Conservation (phyloP, 1,140 invertebrate genomes). For the Drosophila simulans region DNA sequence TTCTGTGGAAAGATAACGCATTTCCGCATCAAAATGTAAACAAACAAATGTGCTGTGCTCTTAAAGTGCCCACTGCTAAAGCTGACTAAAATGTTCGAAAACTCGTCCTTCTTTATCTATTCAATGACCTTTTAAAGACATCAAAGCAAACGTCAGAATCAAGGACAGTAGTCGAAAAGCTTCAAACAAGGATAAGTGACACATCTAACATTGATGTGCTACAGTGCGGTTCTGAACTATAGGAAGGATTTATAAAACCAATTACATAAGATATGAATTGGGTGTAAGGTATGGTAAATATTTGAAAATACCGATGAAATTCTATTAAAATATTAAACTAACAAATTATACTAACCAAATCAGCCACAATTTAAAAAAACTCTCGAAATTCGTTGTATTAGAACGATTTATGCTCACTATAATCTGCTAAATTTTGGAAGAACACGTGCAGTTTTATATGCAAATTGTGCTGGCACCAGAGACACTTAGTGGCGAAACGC, state of each 20-base stretch:
- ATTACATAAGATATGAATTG: not conserved
- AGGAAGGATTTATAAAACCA: not conserved
- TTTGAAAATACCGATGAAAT: too few species aligned
- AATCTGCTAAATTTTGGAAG: not conserved
- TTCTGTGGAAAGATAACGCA: not conserved
- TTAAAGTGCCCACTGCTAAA: not conserved
- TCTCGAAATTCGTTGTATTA: not conserved
- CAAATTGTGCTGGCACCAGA: not conserved
- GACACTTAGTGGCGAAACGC: conserved; percentile 11
- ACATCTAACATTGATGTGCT: conserved; percentile 2
- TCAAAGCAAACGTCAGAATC: conserved; percentile 20
- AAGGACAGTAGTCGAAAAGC: conserved; percentile 8
- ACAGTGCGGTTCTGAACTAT: conserved; percentile 13
- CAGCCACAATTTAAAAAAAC: too few species aligned
- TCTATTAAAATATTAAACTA: not conserved
- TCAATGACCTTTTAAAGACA: conserved; percentile 27
- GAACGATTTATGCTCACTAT: not conserved
- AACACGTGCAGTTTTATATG: not conserved
- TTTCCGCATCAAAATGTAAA: not conserved
- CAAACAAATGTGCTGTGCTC: not conserved
- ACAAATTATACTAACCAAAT: not conserved
- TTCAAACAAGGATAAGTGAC: conserved; percentile 12
- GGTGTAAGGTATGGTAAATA: not conserved
- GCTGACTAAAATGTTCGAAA: not conserved
- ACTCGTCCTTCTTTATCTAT: not conserved